Percentiles rank a stretch among this genome's conserved stretches.
Conservation (phyloP, 2,888 invertebrate species). For the Caenorhabditis parvicauda region DNA sequence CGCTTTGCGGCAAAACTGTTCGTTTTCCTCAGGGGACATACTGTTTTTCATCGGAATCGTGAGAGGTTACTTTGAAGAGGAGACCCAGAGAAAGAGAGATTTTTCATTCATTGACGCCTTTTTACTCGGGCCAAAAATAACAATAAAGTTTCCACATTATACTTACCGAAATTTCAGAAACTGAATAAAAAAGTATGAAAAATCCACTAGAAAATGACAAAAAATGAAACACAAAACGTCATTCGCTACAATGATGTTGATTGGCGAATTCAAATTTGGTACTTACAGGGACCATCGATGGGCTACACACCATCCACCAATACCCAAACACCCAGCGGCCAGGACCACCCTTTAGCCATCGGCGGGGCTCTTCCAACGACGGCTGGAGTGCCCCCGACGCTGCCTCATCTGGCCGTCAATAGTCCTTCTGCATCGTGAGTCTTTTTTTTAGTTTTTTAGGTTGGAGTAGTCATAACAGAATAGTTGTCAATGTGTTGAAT, state of each 20-base stretch:
- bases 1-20: too few species aligned
- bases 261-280: too few species aligned
- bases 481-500: conserved; percentile 30
- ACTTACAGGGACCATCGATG: conserved; percentile 32
- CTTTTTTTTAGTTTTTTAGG: background rate
- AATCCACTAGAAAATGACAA: background rate
- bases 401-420: conserved; percentile 44
- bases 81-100: too few species aligned
- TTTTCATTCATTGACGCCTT: too few species aligned
- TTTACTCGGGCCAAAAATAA: too few species aligned
- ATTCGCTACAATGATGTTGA: too few species aligned
- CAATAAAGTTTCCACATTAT: too few species aligned
- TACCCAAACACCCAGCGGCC: background rate
- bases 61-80: too few species aligned
- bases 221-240: too few species aligned
- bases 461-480: background rate
- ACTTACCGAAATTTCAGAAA: too few species aligned
- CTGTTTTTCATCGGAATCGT: too few species aligned
- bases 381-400: conserved; percentile 51
- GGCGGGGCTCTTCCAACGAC: conserved; percentile 47
- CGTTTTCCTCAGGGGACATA: too few species aligned
- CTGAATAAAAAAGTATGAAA: background rate
- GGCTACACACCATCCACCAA: conserved; percentile 13
- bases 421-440: conserved; percentile 43
- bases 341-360: conserved; percentile 54